These are phyloP conservation scores for Psilanteris sp. DNA, from an alignment of 1,140 invertebrate species.

Conservation along the genomic window DNA sequence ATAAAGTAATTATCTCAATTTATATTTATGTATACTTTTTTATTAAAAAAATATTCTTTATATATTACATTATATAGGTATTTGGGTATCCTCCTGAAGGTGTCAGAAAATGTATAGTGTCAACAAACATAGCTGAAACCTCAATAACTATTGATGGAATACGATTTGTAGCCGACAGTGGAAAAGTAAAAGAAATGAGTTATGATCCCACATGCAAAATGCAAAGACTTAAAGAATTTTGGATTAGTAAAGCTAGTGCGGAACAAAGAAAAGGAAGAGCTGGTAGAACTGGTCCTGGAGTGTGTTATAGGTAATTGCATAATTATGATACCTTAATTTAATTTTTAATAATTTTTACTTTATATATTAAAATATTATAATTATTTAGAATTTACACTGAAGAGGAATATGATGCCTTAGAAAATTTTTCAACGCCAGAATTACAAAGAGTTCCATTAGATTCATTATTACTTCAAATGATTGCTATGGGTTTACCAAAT, in stretches of 20 bases:
- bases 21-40: background rate
- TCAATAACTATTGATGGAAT: conserved; percentile 99
- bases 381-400: conserved; percentile 89
- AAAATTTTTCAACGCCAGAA: conserved; percentile 92
- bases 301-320: conserved; percentile 79
- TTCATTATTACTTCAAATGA: conserved; percentile 95
- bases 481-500: conserved; percentile 95
- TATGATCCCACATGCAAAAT: conserved; percentile 94
- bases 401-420: conserved; percentile 89
- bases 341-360: too few relatives aligned
- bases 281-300: conserved; percentile 86
- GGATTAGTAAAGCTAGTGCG: conserved; percentile 98
- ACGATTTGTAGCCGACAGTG: conserved; percentile 97
- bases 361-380: too few relatives aligned
- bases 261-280: conserved; percentile 98
- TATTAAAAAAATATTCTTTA: background rate
- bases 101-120: conserved; percentile 97
- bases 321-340: too few relatives aligned
- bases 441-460: conserved; percentile 95
- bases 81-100: conserved; percentile 98
- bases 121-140: conserved; percentile 99
- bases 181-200: conserved; percentile 98
- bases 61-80: conserved; percentile 82
- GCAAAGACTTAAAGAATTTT: conserved; percentile 94
- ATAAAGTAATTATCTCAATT: too few relatives aligned